Percentiles rank a stretch among this genome's conserved stretches.
Conservation (phyloP, 2,888 invertebrate species). For the Ophraella communa region DNA sequence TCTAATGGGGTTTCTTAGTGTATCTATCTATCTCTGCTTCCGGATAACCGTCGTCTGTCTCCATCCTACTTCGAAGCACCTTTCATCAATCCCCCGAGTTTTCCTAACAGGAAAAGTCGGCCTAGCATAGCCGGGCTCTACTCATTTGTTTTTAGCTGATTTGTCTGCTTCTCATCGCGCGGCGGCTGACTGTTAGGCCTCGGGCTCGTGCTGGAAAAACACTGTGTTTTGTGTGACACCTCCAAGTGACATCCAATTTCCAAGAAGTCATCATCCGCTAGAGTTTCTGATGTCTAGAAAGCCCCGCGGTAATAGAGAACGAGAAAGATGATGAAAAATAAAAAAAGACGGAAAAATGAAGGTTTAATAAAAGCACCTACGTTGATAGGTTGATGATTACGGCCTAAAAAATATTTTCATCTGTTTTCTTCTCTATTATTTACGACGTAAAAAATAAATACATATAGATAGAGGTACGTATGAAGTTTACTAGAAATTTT, state of each 20-base stretch:
- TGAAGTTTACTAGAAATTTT: too few relatives aligned
- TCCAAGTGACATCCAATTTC: slow-evolving; percentile 63
- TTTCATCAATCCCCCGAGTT: slow-evolving; percentile 49
- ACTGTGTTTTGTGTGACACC: slow-evolving; percentile 58
- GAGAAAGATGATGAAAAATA: background rate
- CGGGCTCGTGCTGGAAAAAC: slow-evolving; percentile 56
- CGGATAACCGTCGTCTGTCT: slow-evolving; percentile 3
- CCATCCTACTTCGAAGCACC: slow-evolving; percentile 34
- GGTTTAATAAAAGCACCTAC: background rate
- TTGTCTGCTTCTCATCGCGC: slow-evolving; percentile 57
- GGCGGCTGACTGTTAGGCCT: slow-evolving; percentile 47
- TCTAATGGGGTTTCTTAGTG: background rate
- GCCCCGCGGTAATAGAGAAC: slow-evolving; percentile 20
- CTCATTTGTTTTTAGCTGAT: slow-evolving; percentile 60
- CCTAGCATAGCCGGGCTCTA: slow-evolving; percentile 29
- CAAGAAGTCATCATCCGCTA: slow-evolving; percentile 56
- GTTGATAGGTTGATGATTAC: slow-evolving; percentile 6
- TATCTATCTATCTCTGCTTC: too few relatives aligned
- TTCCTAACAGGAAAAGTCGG: slow-evolving; percentile 37
- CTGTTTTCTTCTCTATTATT: too few relatives aligned
- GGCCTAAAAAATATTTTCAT: background rate
- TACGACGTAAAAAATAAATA: too few relatives aligned
- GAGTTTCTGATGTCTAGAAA: slow-evolving; percentile 25
- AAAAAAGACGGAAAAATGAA: background rate
- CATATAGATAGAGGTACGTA: too few relatives aligned